These are phyloP conservation scores for Alosa alosa DNA, from an alignment of 2,113 vertebrate genomes.

Conservation along the genomic window DNA sequence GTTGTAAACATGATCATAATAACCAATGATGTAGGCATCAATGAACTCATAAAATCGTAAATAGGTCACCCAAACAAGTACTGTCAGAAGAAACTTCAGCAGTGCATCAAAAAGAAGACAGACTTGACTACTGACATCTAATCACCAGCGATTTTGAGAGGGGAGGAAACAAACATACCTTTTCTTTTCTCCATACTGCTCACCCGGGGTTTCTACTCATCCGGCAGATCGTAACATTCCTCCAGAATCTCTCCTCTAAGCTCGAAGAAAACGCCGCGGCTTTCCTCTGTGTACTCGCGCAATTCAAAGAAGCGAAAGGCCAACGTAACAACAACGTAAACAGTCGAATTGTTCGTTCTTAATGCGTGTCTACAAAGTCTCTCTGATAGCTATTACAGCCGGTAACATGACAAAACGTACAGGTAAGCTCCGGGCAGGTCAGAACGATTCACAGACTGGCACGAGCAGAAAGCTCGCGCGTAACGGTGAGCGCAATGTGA, in stretches of 20 bases:
- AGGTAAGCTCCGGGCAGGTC: background rate
- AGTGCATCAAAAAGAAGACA: background rate
- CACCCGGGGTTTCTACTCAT: constrained; percentile 36
- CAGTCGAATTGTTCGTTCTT: background rate
- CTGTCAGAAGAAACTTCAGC: background rate
- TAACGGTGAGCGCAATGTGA: background rate
- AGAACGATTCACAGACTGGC: background rate
- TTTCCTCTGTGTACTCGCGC: background rate
- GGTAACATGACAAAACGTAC: constrained; percentile 7
- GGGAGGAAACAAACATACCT: constrained; percentile 38
- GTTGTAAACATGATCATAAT: background rate
- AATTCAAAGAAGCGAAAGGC: background rate
- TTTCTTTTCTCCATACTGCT: constrained; percentile 55
- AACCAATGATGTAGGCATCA: background rate
- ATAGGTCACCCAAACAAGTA: constrained; percentile 5
- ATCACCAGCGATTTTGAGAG: background rate
- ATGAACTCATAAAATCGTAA: background rate
- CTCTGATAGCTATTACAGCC: background rate
- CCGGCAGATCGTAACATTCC: constrained; percentile 36
- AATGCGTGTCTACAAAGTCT: background rate
- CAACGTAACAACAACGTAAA: background rate
- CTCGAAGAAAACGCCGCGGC: background rate
- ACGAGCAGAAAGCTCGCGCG: constrained; percentile 14
- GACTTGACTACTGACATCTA: background rate
- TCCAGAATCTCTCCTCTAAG: constrained; percentile 20